Evolutionary conservation across 2,797 vertebrate genomes (phyloP), one percentile per base, ranked within the genome.

Genomic region (Rhinogobio ventralis): DNA sequence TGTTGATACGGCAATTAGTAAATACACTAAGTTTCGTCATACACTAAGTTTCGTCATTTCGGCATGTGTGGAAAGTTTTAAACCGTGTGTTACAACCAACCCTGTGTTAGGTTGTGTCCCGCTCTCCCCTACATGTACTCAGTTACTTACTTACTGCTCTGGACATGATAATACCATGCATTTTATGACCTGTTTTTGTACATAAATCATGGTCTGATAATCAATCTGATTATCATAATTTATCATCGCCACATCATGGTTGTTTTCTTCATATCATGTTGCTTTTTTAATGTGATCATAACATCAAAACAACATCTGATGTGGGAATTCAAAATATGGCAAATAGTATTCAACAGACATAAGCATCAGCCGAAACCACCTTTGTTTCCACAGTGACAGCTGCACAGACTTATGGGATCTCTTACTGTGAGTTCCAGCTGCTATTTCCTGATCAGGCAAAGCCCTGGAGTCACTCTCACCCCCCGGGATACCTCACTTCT

Each of bases 391-490:
- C 13, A 20, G 53, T 79, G 76, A 85, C 76, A 84, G 83, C 53
- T 71, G 66, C 75, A 11, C 42, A 73, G 53, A 62, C 83, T 72
- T 64, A 20, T 62, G 76, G 76, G 64, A 57, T 69, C 14, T 69
- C 66, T 30, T 8, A 45, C 74, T 84, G 64, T 77, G 51, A 78
- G 82, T 60, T 84, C 74, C 74, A 84, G 82, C 74, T 84, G 82
- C 39, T 82, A 33, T 45, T 68, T 78, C 39, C 36, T 60, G 74
- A 84, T 71, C 74, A 71, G 28, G 13, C 25, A 55, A 71, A 78
- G 20, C 82, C 82, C 49, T 15, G 7, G 82, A 83, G 49, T 49
- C 49, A n/a, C 36, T 60, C 64, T 60, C 53, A 28, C 9, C 20
- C 64, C 64, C 39, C 7, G 15, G 36, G 74, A 60, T 30, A 36